Conservation (phyloP, 1,140 invertebrate genomes). For the Latrodectus geometricus region DNA sequence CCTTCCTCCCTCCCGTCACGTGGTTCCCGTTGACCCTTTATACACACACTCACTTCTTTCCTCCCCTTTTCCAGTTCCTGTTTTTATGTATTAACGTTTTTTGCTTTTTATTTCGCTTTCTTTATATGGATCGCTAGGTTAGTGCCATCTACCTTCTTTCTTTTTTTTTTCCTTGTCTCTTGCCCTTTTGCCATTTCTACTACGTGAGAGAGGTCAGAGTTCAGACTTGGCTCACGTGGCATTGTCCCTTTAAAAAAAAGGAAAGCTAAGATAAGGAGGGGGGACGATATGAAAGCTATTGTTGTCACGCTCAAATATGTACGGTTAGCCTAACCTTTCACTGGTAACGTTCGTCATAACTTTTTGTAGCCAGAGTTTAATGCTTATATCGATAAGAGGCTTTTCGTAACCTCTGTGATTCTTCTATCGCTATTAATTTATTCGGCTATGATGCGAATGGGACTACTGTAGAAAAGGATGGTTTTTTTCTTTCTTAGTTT, state of each 20-base stretch:
- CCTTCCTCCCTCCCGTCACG: not conserved
- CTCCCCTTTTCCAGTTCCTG: not conserved
- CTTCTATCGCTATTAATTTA: too few relatives aligned
- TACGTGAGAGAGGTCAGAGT: not conserved
- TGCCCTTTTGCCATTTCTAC: not conserved
- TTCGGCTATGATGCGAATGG: too few relatives aligned
- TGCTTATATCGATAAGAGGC: too few relatives aligned
- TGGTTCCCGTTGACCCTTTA: slow-evolving; percentile 38
- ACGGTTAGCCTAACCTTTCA: not conserved
- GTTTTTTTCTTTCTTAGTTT: too few relatives aligned
- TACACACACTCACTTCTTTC: slow-evolving; percentile 6
- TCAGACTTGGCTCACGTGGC: not conserved
- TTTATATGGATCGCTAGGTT: too few relatives aligned
- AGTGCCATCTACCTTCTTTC: not conserved
- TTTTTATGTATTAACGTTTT: not conserved
- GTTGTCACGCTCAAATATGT: not conserved
- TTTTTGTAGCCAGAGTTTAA: too few relatives aligned
- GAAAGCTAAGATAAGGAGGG: too few relatives aligned
- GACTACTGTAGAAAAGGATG: too few relatives aligned
- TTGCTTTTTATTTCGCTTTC: too few relatives aligned
- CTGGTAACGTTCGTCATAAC: not conserved
- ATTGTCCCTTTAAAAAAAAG: not conserved
- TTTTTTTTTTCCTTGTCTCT: not conserved
- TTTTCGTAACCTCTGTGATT: too few relatives aligned
- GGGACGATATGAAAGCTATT: not conserved